A percentile compares a stretch with the other conserved stretches of the same genome.
Conservation (phyloP, 1,140 invertebrate genomes). For the Conus ventricosus region DNA sequence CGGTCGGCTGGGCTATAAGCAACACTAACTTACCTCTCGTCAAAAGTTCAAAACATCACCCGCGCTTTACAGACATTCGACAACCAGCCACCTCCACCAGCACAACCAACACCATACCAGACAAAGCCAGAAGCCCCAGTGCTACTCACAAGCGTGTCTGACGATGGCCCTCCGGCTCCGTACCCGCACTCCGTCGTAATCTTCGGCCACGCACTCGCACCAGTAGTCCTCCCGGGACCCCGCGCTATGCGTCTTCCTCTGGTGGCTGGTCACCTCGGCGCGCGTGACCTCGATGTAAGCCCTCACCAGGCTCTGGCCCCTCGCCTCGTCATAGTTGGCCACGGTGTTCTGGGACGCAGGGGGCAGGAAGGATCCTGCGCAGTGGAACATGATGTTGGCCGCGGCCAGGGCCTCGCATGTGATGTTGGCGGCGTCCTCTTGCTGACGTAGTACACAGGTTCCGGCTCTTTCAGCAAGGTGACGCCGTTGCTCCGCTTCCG, state of each 20-base stretch:
- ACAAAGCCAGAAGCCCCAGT: no score
- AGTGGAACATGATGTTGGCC: constrained; percentile 34
- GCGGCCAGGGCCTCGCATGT: constrained; percentile 38
- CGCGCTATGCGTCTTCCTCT: background rate
- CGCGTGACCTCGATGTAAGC: constrained; percentile 30
- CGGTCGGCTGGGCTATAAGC: no score
- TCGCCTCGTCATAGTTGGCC: constrained; percentile 21
- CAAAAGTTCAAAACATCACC: no score
- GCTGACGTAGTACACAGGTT: constrained; percentile 38
- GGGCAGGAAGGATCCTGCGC: constrained; percentile 36
- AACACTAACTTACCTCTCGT: no score
- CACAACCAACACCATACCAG: no score
- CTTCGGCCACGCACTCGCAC: constrained; percentile 40
- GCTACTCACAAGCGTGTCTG: constrained; percentile 28
- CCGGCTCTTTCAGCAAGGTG: constrained; percentile 25
- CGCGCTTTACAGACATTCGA: no score
- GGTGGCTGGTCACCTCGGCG: constrained; percentile 17
- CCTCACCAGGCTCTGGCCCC: constrained; percentile 10
- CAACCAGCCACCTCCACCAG: no score
- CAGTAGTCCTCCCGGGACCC: constrained; percentile 16
- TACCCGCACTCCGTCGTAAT: background rate
- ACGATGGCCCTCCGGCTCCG: constrained; percentile 24
- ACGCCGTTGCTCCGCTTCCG: background rate
- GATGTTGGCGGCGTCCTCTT: constrained; percentile 31
- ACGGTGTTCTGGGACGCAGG: constrained; percentile 22